A percentile compares a stretch with the other conserved stretches of the same genome.
Conservation (phyloP, 2,113 vertebrate species). For the Loxodonta africana region DNA sequence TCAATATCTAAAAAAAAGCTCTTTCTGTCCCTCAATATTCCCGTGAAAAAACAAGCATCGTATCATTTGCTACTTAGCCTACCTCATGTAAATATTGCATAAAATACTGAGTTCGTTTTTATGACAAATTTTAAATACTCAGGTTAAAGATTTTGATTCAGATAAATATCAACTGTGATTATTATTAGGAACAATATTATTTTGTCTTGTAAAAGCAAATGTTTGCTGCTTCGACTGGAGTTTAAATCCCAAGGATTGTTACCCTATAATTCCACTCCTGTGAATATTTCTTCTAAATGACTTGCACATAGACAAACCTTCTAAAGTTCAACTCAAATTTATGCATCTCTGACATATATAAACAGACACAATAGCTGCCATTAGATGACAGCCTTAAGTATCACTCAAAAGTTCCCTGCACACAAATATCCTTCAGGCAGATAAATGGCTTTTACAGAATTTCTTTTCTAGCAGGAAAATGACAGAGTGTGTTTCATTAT, state of each 20-base stretch:
- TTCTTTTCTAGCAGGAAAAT: slow-evolving; percentile 63
- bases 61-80: background rate
- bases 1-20: too few species aligned
- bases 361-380: slow-evolving; percentile 80
- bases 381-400: slow-evolving; percentile 78
- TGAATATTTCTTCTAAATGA: slow-evolving; percentile 80
- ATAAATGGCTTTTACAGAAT: slow-evolving; percentile 74
- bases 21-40: background rate
- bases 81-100: background rate
- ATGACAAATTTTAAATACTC: background rate
- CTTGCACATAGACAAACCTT: slow-evolving; percentile 75
- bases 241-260: slow-evolving; percentile 63
- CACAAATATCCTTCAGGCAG: slow-evolving; percentile 73
- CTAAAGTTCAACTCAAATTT: slow-evolving; percentile 83
- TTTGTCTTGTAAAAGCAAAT: slow-evolving; percentile 71
- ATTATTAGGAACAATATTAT: slow-evolving; percentile 36
- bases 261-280: slow-evolving; percentile 55
- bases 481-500: slow-evolving; percentile 47
- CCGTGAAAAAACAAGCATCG: background rate
- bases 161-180: slow-evolving; percentile 31
- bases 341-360: slow-evolving; percentile 84
- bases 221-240: slow-evolving; percentile 47
- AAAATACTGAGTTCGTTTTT: slow-evolving; percentile 48
- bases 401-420: slow-evolving; percentile 70
- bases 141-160: slow-evolving; percentile 50